These are phyloP conservation scores for Coenonympha glycerion DNA, from an alignment of 2,888 invertebrate species.

Conservation along the genomic window DNA sequence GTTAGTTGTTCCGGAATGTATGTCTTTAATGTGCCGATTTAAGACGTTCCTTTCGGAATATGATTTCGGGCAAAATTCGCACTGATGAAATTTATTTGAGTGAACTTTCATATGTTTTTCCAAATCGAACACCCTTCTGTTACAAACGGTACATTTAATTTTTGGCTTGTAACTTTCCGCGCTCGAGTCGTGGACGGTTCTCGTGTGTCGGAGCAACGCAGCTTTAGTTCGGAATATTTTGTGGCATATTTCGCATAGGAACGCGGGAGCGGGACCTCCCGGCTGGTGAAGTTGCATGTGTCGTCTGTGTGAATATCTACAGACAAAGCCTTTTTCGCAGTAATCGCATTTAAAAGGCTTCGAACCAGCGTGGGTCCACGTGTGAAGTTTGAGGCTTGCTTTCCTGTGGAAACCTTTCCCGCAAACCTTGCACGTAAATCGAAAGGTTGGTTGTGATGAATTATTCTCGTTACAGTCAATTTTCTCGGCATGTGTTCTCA, in stretches of 20 bases:
- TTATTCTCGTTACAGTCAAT: no score
- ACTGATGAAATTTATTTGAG: conserved; percentile 11
- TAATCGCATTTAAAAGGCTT: conserved; percentile 24
- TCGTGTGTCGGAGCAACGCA: conserved; percentile 18
- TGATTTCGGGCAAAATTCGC: conserved; percentile 17
- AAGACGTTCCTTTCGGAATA: conserved; percentile 27
- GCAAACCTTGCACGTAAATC: no score
- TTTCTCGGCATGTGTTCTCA: conserved; percentile 6
- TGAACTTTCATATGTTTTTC: conserved; percentile 29
- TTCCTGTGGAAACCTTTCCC: no score
- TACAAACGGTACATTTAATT: conserved; percentile 28
- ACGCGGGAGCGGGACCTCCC: no score
- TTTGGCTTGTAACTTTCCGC: neutral
- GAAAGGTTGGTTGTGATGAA: no score
- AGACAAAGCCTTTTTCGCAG: conserved; percentile 28
- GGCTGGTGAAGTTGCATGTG: conserved; percentile 28
- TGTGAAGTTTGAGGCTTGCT: conserved; percentile 13
- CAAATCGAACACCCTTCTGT: conserved; percentile 25
- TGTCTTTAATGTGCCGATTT: conserved; percentile 28
- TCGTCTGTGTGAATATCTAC: conserved; percentile 28
- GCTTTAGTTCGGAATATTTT: conserved; percentile 21
- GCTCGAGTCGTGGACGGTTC: conserved; percentile 15
- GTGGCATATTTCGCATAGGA: conserved; percentile 25
- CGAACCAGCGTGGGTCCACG: conserved; percentile 12
- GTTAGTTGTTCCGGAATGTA: conserved; percentile 3